A percentile compares a stretch with the other conserved stretches of the same genome.
phyloP scores from a whole-genome alignment of 2,888 invertebrate species.

The Baccha elongata region DNA sequence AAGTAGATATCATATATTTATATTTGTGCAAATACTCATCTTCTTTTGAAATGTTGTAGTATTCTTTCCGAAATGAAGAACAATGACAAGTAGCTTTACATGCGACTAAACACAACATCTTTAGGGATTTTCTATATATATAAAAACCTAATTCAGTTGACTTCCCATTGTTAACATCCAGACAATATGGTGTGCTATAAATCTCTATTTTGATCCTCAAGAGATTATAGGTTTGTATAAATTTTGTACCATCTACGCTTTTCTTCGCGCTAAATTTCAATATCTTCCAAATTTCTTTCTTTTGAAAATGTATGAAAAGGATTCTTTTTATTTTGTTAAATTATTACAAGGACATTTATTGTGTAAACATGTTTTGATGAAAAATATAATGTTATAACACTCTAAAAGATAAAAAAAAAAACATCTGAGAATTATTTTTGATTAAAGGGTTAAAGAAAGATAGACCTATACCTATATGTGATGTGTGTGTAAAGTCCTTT shows the following conservation, averaged over 20 bases:
- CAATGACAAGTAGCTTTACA: no score
- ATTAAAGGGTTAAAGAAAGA: constrained; percentile 34
- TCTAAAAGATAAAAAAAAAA: constrained; percentile 6
- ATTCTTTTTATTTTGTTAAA: constrained; percentile 44
- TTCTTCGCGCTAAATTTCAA: neutral
- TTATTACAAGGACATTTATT: constrained; percentile 45
- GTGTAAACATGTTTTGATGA: constrained; percentile 23
- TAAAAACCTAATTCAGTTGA: neutral
- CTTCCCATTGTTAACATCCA: constrained; percentile 13
- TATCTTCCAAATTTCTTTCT: neutral
- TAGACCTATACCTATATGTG: no score
- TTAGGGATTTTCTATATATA: no score
- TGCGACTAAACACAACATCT: no score
- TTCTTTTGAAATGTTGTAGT: no score
- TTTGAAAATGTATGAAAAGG: constrained; percentile 18
- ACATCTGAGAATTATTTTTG: constrained; percentile 17
- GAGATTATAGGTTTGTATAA: neutral
- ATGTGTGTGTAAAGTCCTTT: constrained; percentile 8
- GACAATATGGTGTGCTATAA: constrained; percentile 15
- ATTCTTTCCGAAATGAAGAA: no score
- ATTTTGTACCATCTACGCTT: neutral
- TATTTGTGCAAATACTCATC: no score
- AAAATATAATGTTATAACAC: no score
- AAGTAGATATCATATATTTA: no score
- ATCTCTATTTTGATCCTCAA: neutral